Evolutionary conservation across 1,140 invertebrate species (phyloP).

Genomic region (Drosophila equinoxialis): DNA sequence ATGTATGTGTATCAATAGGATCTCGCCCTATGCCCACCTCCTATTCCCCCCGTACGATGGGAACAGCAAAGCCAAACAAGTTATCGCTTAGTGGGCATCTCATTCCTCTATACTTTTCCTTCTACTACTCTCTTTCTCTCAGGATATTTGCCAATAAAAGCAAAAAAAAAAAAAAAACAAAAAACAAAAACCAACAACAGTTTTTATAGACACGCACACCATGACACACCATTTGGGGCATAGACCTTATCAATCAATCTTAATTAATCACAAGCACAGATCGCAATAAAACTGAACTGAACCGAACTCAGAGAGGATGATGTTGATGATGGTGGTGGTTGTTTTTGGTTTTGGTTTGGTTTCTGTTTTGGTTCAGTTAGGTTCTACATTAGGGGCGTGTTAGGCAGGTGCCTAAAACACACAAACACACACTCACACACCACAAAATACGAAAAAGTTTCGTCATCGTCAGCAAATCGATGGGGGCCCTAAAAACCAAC

Average conservation of each 20-base stretch:
- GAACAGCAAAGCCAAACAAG: conserved; percentile 60
- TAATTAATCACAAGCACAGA: conserved; percentile 81
- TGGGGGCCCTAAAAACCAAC: conserved; percentile 23
- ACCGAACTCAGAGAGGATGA: conserved; percentile 12
- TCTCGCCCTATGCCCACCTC: conserved; percentile 35
- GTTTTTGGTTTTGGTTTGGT: not conserved
- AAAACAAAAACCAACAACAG: conserved; percentile 53
- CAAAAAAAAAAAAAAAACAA: conserved; percentile 40
- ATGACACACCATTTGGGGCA: conserved; percentile 30
- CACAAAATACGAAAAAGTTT: conserved; percentile 46
- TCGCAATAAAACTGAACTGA: conserved; percentile 62
- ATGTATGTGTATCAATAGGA: conserved; percentile 61
- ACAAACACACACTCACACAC: conserved; percentile 20
- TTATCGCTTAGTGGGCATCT: conserved; percentile 72
- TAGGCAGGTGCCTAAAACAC: conserved; percentile 62
- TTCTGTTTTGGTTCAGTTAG: not conserved
- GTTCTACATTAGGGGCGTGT: conserved; percentile 37
- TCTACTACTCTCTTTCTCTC: conserved; percentile 34
- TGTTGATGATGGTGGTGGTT: not conserved
- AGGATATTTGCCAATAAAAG: conserved; percentile 81
- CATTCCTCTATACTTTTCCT: conserved; percentile 15
- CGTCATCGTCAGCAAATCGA: conserved; percentile 72
- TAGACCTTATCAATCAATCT: conserved; percentile 79
- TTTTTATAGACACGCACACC: conserved; percentile 74
- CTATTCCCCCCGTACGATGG: not conserved